A percentile compares a stretch with the other conserved stretches of the same genome.
These are phyloP conservation scores for Mesochorus sp. DNA, from an alignment of 2,888 invertebrate genomes.

Conservation along the genomic window DNA sequence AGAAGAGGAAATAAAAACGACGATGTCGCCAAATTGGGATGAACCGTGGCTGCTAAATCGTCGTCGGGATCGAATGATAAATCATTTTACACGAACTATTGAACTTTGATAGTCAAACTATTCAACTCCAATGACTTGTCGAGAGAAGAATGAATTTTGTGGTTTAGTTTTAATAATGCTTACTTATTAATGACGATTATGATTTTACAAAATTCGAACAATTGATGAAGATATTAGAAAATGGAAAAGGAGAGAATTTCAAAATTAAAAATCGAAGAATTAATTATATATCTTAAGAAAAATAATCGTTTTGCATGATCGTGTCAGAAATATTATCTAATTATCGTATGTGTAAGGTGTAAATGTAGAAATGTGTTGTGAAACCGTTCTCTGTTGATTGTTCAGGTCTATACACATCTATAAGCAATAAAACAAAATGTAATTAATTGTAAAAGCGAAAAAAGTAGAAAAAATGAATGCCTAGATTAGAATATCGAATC, in stretches of 20 bases:
- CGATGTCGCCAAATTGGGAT: conserved; percentile 37
- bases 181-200: not conserved
- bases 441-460: conserved; percentile 8
- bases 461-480: conserved; percentile 12
- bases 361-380: conserved; percentile 30
- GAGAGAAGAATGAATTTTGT: not conserved
- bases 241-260: not conserved
- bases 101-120: not conserved
- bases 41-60: conserved; percentile 38
- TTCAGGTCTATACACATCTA: conserved; percentile 33
- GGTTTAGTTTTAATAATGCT: not conserved
- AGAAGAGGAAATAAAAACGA: not conserved
- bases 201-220: not conserved
- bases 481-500: conserved; percentile 23
- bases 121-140: not conserved
- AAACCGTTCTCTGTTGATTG: conserved; percentile 29
- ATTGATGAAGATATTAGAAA: not conserved
- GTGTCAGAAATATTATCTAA: not conserved
- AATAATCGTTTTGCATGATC: conserved; percentile 5
- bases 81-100: not conserved
- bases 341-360: conserved; percentile 25
- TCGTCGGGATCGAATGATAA: conserved; percentile 21
- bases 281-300: not conserved
- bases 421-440: not conserved
- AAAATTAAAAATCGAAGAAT: not conserved